Conservation (phyloP, 2,113 vertebrate species). For the Thymallus thymallus region DNA sequence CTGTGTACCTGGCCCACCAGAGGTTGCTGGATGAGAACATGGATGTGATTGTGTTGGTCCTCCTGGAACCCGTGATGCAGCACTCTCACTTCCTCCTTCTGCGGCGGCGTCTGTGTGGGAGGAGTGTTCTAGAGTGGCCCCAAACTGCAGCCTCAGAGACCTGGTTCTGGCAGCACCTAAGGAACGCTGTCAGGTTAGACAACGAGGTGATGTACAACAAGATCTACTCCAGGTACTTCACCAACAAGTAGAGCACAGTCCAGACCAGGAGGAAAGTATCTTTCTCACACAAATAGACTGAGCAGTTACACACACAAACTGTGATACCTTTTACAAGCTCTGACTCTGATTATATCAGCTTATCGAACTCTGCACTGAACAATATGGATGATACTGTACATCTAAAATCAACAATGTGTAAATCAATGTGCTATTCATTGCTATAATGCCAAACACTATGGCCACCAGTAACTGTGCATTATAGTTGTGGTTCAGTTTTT, state of each 20-base stretch:
- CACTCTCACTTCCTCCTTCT: conserved; percentile 80
- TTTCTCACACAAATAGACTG: background rate
- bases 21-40: conserved; percentile 77
- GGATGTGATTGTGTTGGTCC: conserved; percentile 79
- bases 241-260: conserved; percentile 25
- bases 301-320: background rate
- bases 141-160: conserved; percentile 72
- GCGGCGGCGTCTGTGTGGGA: conserved; percentile 72
- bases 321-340: background rate
- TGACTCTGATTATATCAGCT: background rate
- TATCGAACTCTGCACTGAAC: background rate
- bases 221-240: conserved; percentile 69
- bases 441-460: background rate
- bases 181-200: conserved; percentile 68
- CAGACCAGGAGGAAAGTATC: background rate
- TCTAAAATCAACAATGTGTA: background rate
- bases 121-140: conserved; percentile 83
- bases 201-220: conserved; percentile 74
- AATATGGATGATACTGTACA: background rate
- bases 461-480: no score
- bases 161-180: conserved; percentile 81
- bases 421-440: background rate
- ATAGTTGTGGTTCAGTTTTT: no score
- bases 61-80: conserved; percentile 82
- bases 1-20: conserved; percentile 80